A percentile compares a stretch with the other conserved stretches of the same genome.
Conservation (phyloP, 2,888 invertebrate species). For the Lasioglossum pauxillum region DNA sequence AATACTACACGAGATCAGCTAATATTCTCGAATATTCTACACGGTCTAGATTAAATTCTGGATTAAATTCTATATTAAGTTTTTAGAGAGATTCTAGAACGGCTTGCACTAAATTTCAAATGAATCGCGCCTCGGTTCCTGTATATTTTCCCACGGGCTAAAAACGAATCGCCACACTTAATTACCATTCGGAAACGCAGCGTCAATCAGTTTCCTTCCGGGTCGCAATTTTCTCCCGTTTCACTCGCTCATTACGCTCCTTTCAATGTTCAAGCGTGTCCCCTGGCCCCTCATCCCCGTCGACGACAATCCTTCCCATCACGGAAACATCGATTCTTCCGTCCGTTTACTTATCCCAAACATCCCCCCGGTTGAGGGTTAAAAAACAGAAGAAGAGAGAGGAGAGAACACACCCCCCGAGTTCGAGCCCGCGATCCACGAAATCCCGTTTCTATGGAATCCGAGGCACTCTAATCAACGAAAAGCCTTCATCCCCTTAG, state of each 20-base stretch:
- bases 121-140: not conserved
- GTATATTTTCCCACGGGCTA: not conserved
- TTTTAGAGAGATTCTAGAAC: not conserved
- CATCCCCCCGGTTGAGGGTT: not conserved
- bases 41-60: not conserved
- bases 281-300: not conserved
- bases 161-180: not conserved
- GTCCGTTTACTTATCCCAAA: not conserved
- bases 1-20: not conserved
- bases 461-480: constrained; percentile 23
- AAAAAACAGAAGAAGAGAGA: not conserved
- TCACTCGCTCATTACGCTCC: constrained; percentile 14
- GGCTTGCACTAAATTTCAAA: not conserved
- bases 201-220: not conserved
- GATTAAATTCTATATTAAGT: not conserved
- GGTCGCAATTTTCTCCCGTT: constrained; percentile 4
- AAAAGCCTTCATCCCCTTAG: not conserved
- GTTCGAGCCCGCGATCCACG: not conserved
- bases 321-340: constrained; percentile 12
- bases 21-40: not conserved
- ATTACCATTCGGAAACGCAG: constrained; percentile 7
- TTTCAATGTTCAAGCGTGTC: constrained; percentile 4
- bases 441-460: constrained; percentile 5
- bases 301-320: constrained; percentile 9
- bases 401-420: not conserved